These are phyloP conservation scores for Brachionichthys hirsutus DNA, from an alignment of 2,113 vertebrate species.

Conservation along the genomic window DNA sequence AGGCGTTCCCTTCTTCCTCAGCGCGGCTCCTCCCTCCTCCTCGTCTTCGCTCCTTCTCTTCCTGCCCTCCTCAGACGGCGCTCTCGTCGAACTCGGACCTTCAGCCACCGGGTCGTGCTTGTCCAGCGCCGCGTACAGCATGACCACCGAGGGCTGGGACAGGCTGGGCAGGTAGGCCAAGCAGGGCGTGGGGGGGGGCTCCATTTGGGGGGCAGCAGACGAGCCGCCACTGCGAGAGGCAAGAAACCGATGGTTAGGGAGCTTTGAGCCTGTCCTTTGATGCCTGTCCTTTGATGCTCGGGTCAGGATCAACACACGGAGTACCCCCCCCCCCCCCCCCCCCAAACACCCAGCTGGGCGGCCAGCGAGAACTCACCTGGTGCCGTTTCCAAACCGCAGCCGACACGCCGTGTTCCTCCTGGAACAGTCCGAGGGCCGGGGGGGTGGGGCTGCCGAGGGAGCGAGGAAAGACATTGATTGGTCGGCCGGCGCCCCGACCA, in stretches of 20 bases:
- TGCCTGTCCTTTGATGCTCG: too few species aligned
- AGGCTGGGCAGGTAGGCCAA: slow-evolving; percentile 80
- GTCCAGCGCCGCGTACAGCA: slow-evolving; percentile 75
- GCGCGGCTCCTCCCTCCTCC: slow-evolving; percentile 61
- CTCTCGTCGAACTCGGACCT: slow-evolving; percentile 37
- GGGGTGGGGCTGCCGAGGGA: slow-evolving; percentile 43
- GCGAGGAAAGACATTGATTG: neutral
- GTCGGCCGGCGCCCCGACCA: too few species aligned
- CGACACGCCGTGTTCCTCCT: slow-evolving; percentile 76
- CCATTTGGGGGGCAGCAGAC: slow-evolving; percentile 34
- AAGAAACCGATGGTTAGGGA: neutral
- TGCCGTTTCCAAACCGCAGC: slow-evolving; percentile 77
- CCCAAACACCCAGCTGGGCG: too few species aligned
- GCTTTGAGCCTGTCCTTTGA: too few species aligned
- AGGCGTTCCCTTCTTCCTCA: slow-evolving; percentile 45
- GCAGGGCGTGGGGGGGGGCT: slow-evolving; percentile 57
- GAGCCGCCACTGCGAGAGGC: slow-evolving; percentile 1
- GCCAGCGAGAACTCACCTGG: slow-evolving; percentile 75
- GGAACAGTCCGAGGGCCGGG: slow-evolving; percentile 77
- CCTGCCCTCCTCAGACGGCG: slow-evolving; percentile 30
- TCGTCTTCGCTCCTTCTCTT: slow-evolving; percentile 64
- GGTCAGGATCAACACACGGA: too few species aligned
- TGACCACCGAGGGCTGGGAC: slow-evolving; percentile 83
- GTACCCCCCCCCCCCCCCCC: too few species aligned
- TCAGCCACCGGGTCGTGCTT: slow-evolving; percentile 7